These are phyloP conservation scores for Acronicta psi DNA, from an alignment of 2,888 invertebrate species.

Conservation along the genomic window DNA sequence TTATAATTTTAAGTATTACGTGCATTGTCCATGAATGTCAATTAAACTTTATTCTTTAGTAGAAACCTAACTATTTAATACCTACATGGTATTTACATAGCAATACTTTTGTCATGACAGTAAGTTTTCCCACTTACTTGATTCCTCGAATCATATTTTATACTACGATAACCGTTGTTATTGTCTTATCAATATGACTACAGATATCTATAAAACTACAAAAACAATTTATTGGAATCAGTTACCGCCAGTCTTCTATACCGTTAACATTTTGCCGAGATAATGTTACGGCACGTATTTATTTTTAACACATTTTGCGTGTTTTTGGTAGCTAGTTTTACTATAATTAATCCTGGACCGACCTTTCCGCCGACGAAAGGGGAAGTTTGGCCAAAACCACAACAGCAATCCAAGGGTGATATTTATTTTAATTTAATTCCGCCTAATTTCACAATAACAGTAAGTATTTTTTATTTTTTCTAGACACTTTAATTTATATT, in stretches of 20 bases:
- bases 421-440: slow-evolving; percentile 82
- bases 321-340: slow-evolving; percentile 2
- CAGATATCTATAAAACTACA: background rate
- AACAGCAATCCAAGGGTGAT: slow-evolving; percentile 78
- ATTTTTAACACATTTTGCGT: slow-evolving; percentile 1
- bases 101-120: no score
- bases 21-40: no score
- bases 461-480: slow-evolving; percentile 69
- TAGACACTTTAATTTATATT: no score
- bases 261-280: background rate
- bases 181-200: slow-evolving; percentile 1
- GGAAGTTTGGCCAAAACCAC: slow-evolving; percentile 92
- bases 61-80: no score
- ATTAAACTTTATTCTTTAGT: no score
- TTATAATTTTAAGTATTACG: no score
- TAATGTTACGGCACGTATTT: slow-evolving; percentile 1
- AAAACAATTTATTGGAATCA: slow-evolving; percentile 1
- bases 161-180: background rate
- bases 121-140: background rate
- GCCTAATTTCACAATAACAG: slow-evolving; percentile 82
- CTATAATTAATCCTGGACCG: slow-evolving; percentile 75
- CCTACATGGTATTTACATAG: no score
- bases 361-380: slow-evolving; percentile 89
- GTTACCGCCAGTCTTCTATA: background rate
- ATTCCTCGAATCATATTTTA: no score